Evolutionary conservation across 2,113 vertebrate genomes (phyloP).

Genomic region (Gorilla gorilla): DNA sequence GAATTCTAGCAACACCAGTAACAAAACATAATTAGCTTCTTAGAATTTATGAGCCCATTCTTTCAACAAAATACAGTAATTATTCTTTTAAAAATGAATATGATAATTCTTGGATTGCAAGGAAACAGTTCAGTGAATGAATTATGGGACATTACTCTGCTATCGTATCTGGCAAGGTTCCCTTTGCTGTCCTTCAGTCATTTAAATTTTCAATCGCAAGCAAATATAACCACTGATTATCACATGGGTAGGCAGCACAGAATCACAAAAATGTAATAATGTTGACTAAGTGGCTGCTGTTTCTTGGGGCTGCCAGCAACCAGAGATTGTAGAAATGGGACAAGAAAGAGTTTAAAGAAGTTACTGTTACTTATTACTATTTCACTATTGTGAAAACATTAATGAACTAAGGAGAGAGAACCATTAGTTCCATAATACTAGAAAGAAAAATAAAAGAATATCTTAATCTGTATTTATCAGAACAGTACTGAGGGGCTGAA

Average conservation of each 20-base stretch:
- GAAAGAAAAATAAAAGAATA: not conserved
- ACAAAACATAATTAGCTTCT: slow-evolving; percentile 72
- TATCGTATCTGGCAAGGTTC: not conserved
- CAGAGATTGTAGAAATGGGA: not conserved
- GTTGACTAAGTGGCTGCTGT: not conserved
- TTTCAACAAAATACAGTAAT: slow-evolving; percentile 57
- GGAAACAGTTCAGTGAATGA: slow-evolving; percentile 45
- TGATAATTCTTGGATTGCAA: slow-evolving; percentile 37
- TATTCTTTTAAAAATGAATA: slow-evolving; percentile 59
- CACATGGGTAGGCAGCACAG: not conserved
- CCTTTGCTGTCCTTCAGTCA: slow-evolving; percentile 26
- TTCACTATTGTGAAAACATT: not conserved
- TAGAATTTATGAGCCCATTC: slow-evolving; percentile 65
- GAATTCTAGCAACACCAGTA: slow-evolving; percentile 61
- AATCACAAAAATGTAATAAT: not conserved
- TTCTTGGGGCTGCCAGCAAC: not conserved
- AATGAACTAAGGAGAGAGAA: not conserved
- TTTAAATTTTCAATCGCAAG: slow-evolving; percentile 55
- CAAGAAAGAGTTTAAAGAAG: not conserved
- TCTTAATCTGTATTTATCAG: not conserved
- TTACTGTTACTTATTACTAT: not conserved
- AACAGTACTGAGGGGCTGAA: not conserved
- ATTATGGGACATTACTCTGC: slow-evolving; percentile 16
- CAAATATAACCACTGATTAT: slow-evolving; percentile 36
- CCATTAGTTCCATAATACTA: not conserved